Base-by-base conservation (phyloP, 2,888 invertebrate genomes). In the Dasysyrphus albostriatus region DNA sequence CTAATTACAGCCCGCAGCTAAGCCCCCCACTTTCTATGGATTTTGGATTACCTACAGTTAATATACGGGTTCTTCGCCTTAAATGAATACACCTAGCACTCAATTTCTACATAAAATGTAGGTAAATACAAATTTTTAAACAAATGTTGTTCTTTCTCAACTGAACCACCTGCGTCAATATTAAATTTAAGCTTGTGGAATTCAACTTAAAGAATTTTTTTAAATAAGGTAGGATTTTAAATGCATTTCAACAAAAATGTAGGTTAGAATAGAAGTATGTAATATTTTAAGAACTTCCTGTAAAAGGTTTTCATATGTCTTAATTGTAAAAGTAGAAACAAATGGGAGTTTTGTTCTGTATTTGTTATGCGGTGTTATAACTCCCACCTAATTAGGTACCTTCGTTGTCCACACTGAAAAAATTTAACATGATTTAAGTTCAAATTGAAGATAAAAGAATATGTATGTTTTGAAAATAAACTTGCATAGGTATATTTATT, bases 1-100 rank as follows among this genome's bases (percentile, higher is more conserved):
- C 51, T 42, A 37, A 59, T 51, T 72, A 29, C 37, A 10, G 19
- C 42, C 58, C 10, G 19, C 67, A 24, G 16, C 14, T 54, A 7
- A 19, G 10, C 10, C 49, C 47, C 47, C 29, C 39, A 59, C 24
- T 29, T 56, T 56, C 24, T 56, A 84, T 80, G 83, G 80, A 84
- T 80, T 84, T 80, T 75, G 83, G 83, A 84, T 84, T 80, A 80
- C 19, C 32, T 19, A 67, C 69, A 49, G 51, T 74, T 63, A 79
- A 75, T 65, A 70, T 69, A 47, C 34, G 75, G 63, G 58, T 70
- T 70, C 80, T 19, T 65, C 56, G 34, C 24, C 24, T 19, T 49
- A 49, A 51, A 47, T 70, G 47, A 42, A 49, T 16, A 59, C 37
- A 58, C 34, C 24, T 47, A 49, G 12, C 49, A 74, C 49, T 51